Evolutionary conservation across 2,888 invertebrate species (phyloP).

Genomic region (Drosophila picticornis): DNA sequence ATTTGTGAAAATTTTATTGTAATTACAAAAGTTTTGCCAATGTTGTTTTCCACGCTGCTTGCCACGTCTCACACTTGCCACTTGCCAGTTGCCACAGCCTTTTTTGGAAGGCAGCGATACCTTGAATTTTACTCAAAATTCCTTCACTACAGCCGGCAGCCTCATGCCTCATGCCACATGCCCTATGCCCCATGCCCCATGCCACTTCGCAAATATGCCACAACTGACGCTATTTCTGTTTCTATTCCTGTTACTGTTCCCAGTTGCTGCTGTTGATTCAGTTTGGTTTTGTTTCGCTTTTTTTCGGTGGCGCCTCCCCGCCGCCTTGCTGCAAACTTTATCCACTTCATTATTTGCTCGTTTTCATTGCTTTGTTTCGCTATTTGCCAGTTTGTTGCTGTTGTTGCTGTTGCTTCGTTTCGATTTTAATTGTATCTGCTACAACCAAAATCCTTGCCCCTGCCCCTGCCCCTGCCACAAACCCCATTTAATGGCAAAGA

Average conservation of each 20-base stretch:
- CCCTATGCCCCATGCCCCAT: background rate
- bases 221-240: constrained; percentile 48
- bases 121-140: constrained; percentile 74
- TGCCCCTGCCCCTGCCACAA: background rate
- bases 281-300: constrained; percentile 26
- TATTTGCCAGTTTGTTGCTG: constrained; percentile 56
- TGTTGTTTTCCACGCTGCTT: constrained; percentile 55
- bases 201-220: background rate
- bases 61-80: background rate
- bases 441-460: constrained; percentile 1
- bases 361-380: constrained; percentile 76
- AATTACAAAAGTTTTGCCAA: constrained; percentile 76
- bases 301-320: constrained; percentile 16
- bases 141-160: constrained; percentile 16
- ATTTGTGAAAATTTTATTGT: constrained; percentile 80
- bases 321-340: constrained; percentile 66
- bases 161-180: background rate
- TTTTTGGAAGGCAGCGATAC: constrained; percentile 51
- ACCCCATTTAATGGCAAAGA: constrained; percentile 36
- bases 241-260: constrained; percentile 44
- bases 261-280: constrained; percentile 36
- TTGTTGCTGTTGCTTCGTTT: constrained; percentile 42
- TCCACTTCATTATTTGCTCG: constrained; percentile 80
- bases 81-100: constrained; percentile 13
- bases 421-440: constrained; percentile 74